These are phyloP conservation scores for Dexiosoma caninum DNA, from an alignment of 2,888 invertebrate genomes.

Conservation along the genomic window DNA sequence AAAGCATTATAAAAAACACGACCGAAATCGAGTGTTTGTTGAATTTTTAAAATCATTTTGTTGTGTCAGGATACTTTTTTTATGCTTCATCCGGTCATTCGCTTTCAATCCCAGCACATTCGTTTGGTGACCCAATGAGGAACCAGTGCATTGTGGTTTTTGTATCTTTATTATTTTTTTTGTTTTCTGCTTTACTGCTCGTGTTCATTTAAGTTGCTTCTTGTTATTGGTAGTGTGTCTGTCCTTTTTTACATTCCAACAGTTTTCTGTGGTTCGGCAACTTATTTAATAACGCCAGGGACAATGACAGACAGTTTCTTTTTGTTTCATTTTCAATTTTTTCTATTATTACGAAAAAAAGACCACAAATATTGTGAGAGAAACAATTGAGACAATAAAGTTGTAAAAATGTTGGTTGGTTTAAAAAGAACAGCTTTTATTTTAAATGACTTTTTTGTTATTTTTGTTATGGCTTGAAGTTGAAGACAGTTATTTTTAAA, in stretches of 20 bases:
- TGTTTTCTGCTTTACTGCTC: background rate
- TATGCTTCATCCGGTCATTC: background rate
- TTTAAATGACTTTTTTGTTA: background rate
- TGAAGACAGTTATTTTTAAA: too few relatives aligned
- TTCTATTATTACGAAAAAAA: background rate
- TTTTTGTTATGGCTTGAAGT: background rate
- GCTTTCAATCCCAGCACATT: slow-evolving; percentile 47
- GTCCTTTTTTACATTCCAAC: slow-evolving; percentile 15
- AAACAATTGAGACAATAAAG: slow-evolving; percentile 60
- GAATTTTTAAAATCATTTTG: slow-evolving; percentile 47
- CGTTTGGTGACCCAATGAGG: slow-evolving; percentile 48
- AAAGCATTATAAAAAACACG: background rate
- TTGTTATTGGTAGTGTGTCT: background rate
- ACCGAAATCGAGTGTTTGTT: slow-evolving; percentile 38
- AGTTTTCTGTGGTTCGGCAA: slow-evolving; percentile 44
- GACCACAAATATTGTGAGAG: slow-evolving; percentile 53
- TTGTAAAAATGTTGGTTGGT: slow-evolving; percentile 51
- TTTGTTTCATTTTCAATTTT: background rate
- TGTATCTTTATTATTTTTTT: slow-evolving; percentile 21
- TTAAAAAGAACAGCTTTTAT: slow-evolving; percentile 44
- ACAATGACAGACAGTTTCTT: slow-evolving; percentile 27
- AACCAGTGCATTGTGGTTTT: slow-evolving; percentile 54
- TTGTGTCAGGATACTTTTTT: slow-evolving; percentile 39
- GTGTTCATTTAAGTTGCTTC: background rate
- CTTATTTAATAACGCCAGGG: slow-evolving; percentile 44